These are phyloP conservation scores for Drosophila elegans DNA, from an alignment of 1,140 invertebrate species.

Conservation along the genomic window DNA sequence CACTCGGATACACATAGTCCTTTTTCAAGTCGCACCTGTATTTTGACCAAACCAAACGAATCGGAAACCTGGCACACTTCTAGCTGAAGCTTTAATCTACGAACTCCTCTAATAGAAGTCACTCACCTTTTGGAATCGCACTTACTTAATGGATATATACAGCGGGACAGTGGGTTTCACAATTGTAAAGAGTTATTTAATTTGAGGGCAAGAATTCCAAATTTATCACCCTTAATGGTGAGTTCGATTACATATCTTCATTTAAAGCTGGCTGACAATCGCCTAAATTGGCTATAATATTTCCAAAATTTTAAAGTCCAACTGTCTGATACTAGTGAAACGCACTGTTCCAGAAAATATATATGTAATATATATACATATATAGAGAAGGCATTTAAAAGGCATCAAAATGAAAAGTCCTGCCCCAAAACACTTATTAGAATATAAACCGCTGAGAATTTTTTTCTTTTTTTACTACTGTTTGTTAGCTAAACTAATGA, in stretches of 20 bases:
- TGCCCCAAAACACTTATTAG: slow-evolving; percentile 5
- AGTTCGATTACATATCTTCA: slow-evolving; percentile 32
- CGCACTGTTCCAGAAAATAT: slow-evolving; percentile 7
- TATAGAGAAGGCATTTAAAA: slow-evolving; percentile 32
- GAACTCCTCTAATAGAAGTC: slow-evolving; percentile 15
- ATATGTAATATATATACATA: neutral
- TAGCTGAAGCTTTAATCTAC: slow-evolving; percentile 39
- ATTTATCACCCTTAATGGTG: neutral
- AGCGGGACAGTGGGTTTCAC: slow-evolving; percentile 26
- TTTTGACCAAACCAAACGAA: slow-evolving; percentile 23
- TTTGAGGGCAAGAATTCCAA: neutral
- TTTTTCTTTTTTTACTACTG: slow-evolving; percentile 21
- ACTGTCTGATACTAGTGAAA: slow-evolving; percentile 21
- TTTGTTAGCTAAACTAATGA: slow-evolving; percentile 33
- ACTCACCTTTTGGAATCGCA: slow-evolving; percentile 11
- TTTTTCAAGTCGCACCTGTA: slow-evolving; percentile 30
- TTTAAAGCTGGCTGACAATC: slow-evolving; percentile 20
- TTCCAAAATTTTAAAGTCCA: neutral
- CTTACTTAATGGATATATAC: neutral
- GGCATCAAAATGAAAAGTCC: slow-evolving; percentile 14
- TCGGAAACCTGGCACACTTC: slow-evolving; percentile 49
- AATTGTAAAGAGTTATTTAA: neutral
- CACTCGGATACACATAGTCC: slow-evolving; percentile 2
- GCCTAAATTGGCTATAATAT: slow-evolving; percentile 3
- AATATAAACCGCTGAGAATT: slow-evolving; percentile 23